phyloP scores from a whole-genome alignment of 2,113 vertebrate species.

The Scatophagus argus region DNA sequence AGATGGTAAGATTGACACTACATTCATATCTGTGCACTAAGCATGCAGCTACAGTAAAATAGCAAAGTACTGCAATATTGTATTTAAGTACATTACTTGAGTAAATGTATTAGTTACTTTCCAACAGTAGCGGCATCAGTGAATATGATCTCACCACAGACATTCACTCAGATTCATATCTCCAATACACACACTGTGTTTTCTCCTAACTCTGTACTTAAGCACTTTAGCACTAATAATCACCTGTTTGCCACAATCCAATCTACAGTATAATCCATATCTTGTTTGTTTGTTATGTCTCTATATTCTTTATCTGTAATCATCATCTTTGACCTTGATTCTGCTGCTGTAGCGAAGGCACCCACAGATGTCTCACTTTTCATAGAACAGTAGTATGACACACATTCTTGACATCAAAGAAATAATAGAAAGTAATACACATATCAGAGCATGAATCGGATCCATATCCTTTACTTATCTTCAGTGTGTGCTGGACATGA shows the following conservation, averaged over 20 bases:
- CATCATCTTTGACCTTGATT: background rate
- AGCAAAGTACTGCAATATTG: too few relatives aligned
- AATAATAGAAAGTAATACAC: background rate
- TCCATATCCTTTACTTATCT: conserved; percentile 48
- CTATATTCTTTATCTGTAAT: background rate
- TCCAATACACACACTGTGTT: background rate
- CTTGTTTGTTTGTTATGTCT: background rate
- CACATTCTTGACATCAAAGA: background rate
- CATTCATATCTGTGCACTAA: background rate
- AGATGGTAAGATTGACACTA: background rate
- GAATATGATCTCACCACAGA: background rate
- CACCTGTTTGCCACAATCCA: background rate
- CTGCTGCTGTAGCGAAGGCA: too few relatives aligned
- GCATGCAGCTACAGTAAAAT: too few relatives aligned
- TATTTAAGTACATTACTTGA: too few relatives aligned
- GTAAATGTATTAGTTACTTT: too few relatives aligned
- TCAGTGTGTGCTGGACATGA: conserved; percentile 22
- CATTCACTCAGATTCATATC: background rate
- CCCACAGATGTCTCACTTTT: background rate
- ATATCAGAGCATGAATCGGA: conserved; percentile 23
- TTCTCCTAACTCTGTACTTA: background rate
- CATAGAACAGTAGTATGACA: background rate
- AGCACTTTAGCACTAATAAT: background rate
- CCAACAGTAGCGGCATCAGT: background rate
- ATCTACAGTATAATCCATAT: background rate